Base-by-base conservation (phyloP, 2,797 vertebrate genomes). In the Poeciliopsis gracilis region DNA sequence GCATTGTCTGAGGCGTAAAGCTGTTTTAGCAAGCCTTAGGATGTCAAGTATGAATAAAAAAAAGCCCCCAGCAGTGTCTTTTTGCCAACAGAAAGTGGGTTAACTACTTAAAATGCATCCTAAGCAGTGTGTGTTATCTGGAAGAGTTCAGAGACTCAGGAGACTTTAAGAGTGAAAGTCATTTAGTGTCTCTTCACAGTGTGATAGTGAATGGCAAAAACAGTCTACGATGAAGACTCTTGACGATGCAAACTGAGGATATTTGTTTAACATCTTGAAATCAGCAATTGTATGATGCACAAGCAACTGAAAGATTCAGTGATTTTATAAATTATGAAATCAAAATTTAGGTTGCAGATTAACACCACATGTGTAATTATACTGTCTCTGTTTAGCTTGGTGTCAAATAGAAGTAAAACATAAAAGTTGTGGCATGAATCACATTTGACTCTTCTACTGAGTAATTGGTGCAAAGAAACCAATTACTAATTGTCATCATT, bases 11-110 rank as follows among this genome's bases (percentile, higher is more conserved):
- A 84, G 81, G 45, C 77, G 79, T 79, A 79, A 87, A 88, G 81
- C 77, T 76, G 66, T 84, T 74, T 71, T 30, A 55, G 75, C 74
- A 75, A 81, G 78, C 61, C 71, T 82, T 18, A 30, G 76, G 85
- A 85, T 1, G n/a, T 73, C 57, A 49, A 1, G 16, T 82, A 75
- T 10, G 43, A 82, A 86, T 33, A 77, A 67, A 87, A 79, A 84
- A 38, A 74, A 89, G 86, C 80, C 84, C 88, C 86, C 87, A 87
- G 79, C 86, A 82, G 85, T 86, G 66, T 82, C 73, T 15, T 71
- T 83, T 87, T 90, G 88, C 79, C 72, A 84, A 84, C 77, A 81
- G 82, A 91, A 92, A 92, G 85, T 88, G 87, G 84, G 89, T 90
- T 91, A 91, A 89, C 80, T 66, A 53, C 86, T 90, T 82, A 88